Evolutionary conservation across 2,888 invertebrate genomes (phyloP).

Genomic region (Buathra laborator): DNA sequence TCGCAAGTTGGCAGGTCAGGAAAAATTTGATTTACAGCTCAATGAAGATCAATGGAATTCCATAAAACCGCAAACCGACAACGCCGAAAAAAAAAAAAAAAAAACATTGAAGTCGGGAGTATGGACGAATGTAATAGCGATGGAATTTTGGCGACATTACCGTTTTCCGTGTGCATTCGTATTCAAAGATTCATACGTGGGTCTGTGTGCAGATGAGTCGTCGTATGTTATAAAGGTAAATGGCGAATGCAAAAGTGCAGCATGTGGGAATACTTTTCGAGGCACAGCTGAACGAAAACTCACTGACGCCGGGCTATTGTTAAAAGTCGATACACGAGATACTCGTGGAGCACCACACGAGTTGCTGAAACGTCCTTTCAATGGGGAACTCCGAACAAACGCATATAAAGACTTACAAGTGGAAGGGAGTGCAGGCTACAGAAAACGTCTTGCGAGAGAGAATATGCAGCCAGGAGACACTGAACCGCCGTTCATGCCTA

Average conservation of each 20-base stretch:
- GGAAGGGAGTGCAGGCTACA: not conserved
- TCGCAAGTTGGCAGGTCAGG: too few species aligned
- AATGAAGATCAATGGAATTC: too few species aligned
- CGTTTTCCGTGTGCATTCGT: not conserved
- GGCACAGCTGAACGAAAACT: too few species aligned
- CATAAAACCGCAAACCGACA: too few species aligned
- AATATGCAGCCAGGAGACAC: conserved; percentile 22
- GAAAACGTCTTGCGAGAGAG: conserved; percentile 24
- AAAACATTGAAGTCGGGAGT: not conserved
- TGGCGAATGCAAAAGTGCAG: not conserved
- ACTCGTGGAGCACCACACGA: too few species aligned
- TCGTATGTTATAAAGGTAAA: not conserved
- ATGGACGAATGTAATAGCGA: not conserved
- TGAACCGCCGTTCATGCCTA: conserved; percentile 18
- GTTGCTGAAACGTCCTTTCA: too few species aligned
- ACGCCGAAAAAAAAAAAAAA: too few species aligned
- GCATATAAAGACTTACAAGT: too few species aligned
- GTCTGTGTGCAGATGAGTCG: not conserved
- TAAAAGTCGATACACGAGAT: too few species aligned
- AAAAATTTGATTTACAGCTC: too few species aligned
- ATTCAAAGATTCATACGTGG: not conserved
- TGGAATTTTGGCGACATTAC: not conserved
- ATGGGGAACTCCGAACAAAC: too few species aligned
- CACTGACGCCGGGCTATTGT: too few species aligned
- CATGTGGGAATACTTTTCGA: not conserved